Percentiles rank a stretch among this genome's conserved stretches.
Evolutionary conservation across 2,797 vertebrate genomes (phyloP).

Genomic region (Argentina silus): DNA sequence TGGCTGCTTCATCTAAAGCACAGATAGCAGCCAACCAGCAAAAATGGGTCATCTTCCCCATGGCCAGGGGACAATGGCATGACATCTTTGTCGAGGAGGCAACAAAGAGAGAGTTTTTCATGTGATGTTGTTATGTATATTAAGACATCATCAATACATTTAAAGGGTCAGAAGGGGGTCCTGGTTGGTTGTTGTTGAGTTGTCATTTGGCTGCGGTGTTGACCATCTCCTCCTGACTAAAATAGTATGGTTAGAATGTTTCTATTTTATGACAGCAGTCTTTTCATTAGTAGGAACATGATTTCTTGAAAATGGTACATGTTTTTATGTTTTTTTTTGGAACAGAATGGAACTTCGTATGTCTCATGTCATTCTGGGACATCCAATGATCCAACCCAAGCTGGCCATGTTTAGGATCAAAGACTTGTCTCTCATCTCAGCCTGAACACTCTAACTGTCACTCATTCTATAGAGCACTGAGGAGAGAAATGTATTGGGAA

Average conservation of each 20-base stretch:
- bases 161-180: slow-evolving; percentile 16
- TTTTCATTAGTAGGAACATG: too few relatives aligned
- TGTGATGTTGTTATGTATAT: slow-evolving; percentile 34
- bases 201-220: too few relatives aligned
- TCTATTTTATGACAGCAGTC: too few relatives aligned
- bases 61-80: slow-evolving; percentile 37
- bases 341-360: too few relatives aligned
- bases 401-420: neutral
- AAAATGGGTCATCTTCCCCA: slow-evolving; percentile 19
- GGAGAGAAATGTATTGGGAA: neutral
- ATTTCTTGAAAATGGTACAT: too few relatives aligned
- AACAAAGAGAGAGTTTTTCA: slow-evolving; percentile 38
- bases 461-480: neutral
- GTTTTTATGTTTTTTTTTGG: too few relatives aligned
- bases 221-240: too few relatives aligned
- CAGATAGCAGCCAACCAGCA: slow-evolving; percentile 43
- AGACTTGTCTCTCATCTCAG: neutral
- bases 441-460: neutral
- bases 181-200: neutral
- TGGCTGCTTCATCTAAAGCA: slow-evolving; percentile 31
- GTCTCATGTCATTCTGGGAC: too few relatives aligned
- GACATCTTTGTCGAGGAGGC: slow-evolving; percentile 47
- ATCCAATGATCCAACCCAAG: neutral
- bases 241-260: too few relatives aligned
- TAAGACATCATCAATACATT: slow-evolving; percentile 24